Evolutionary conservation across 1,140 invertebrate species (phyloP).

Genomic region (Cherax destructor): DNA sequence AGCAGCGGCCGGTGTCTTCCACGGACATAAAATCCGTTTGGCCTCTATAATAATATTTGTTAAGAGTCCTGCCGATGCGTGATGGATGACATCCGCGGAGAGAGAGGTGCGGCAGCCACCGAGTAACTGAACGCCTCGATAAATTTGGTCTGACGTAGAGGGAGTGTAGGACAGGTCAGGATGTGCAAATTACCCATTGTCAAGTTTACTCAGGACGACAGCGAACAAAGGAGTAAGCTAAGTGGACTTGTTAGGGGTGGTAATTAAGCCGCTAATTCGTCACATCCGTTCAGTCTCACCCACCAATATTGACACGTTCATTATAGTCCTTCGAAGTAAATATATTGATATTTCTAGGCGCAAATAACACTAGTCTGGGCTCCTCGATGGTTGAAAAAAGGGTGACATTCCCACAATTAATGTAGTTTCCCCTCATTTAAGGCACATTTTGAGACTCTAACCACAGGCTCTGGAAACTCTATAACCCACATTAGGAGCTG

Average conservation of each 20-base stretch:
- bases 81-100: neutral
- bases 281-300: neutral
- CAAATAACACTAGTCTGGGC: neutral
- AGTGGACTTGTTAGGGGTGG: constrained; percentile 13
- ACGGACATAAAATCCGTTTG: neutral
- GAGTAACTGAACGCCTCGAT: neutral
- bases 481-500: neutral
- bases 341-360: neutral
- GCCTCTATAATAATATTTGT: neutral
- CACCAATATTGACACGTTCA: neutral
- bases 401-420: neutral
- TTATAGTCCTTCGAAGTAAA: constrained; percentile 9
- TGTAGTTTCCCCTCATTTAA: neutral
- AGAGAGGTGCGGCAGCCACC: neutral
- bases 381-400: neutral
- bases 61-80: neutral
- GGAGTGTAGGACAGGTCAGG: neutral
- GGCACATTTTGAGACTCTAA: neutral
- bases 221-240: constrained; percentile 13
- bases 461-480: neutral
- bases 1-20: neutral
- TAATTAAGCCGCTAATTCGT: constrained; percentile 14
- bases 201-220: neutral
- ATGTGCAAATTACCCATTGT: constrained; percentile 10
- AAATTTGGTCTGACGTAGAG: neutral